Percentiles rank a stretch among this genome's conserved stretches.
Conservation (phyloP, 2,888 invertebrate genomes). For the Scrobipalpa costella region DNA sequence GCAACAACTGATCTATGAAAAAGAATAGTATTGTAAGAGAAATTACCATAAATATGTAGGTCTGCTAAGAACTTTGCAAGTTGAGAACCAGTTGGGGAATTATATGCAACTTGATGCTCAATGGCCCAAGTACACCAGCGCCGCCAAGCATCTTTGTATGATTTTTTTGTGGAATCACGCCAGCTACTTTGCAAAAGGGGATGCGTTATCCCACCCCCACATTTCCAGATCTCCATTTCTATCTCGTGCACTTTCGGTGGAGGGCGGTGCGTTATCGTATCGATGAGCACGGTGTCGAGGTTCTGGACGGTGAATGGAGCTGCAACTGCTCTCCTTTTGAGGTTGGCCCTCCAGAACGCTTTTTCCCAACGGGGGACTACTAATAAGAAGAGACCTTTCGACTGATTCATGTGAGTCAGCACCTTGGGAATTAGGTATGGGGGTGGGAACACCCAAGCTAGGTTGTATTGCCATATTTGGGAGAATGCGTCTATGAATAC, state of each 20-base stretch:
- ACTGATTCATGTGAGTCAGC: not conserved
- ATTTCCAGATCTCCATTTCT: not conserved
- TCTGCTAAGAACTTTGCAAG: not conserved
- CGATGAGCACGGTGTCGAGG: not conserved
- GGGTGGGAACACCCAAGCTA: not conserved
- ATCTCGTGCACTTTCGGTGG: not conserved
- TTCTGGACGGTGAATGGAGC: not conserved
- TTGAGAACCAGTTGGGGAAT: not conserved
- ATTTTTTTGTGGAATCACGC: not conserved
- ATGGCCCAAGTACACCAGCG: not conserved
- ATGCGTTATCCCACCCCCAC: not conserved
- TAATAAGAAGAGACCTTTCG: not conserved
- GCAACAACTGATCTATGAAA: slow-evolving; percentile 1
- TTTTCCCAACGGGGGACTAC: not conserved
- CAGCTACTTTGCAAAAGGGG: not conserved
- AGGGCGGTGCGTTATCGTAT: not conserved
- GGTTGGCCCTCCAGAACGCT: no score
- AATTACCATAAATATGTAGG: not conserved
- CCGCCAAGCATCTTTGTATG: not conserved
- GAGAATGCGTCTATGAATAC: not conserved
- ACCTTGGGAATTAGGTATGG: not conserved
- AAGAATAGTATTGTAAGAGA: not conserved
- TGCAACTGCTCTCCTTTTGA: not conserved
- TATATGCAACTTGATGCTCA: not conserved
- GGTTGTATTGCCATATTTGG: not conserved